Evolutionary conservation across 1,140 invertebrate species (phyloP).

Genomic region (Macrotrachela quadricornifera): DNA sequence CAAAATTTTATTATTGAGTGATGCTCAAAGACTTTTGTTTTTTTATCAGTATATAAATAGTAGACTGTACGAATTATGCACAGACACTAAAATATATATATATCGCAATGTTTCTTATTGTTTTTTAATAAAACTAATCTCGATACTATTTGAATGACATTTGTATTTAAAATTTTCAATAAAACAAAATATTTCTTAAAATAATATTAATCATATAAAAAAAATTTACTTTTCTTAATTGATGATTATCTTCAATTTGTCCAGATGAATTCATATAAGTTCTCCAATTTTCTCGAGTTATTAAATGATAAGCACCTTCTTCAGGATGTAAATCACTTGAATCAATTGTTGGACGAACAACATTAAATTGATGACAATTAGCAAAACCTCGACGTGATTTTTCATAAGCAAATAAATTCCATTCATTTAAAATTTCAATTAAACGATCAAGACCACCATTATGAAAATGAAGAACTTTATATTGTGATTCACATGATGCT

Average conservation of each 20-base stretch:
- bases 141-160: too few relatives aligned
- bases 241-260: slow-evolving; percentile 63
- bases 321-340: slow-evolving; percentile 73
- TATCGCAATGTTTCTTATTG: too few relatives aligned
- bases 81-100: too few relatives aligned
- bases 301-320: slow-evolving; percentile 53
- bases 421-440: slow-evolving; percentile 61
- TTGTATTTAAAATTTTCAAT: too few relatives aligned
- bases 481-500: slow-evolving; percentile 72
- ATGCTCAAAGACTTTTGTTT: too few relatives aligned
- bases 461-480: slow-evolving; percentile 86
- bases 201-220: neutral
- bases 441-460: slow-evolving; percentile 71
- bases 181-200: too few relatives aligned
- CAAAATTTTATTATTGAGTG: too few relatives aligned
- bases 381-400: slow-evolving; percentile 1
- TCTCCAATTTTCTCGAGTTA: slow-evolving; percentile 53
- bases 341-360: slow-evolving; percentile 53
- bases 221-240: slow-evolving; percentile 46
- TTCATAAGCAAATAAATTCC: slow-evolving; percentile 33
- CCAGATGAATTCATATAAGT: slow-evolving; percentile 57
- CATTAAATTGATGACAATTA: slow-evolving; percentile 28
- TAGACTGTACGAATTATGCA: too few relatives aligned
- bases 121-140: too few relatives aligned
- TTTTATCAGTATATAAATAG: too few relatives aligned